Conservation (phyloP, 2,113 vertebrate genomes). For the Clarias magur region DNA sequence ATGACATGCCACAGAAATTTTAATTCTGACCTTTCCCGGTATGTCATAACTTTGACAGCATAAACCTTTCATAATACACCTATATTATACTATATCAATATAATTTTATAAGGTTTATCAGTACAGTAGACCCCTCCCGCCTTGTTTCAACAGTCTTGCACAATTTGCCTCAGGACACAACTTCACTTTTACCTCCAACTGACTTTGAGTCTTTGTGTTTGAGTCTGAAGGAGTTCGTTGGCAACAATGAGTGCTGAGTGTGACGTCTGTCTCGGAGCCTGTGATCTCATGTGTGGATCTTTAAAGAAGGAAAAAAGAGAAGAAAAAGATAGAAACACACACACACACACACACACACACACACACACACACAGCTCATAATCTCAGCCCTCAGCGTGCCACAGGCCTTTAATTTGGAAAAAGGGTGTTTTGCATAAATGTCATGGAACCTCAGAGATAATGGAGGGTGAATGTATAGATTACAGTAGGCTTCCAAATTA, state of each 20-base stretch:
- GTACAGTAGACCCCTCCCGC: neutral
- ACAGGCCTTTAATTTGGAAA: constrained; percentile 73
- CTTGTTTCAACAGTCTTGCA: neutral
- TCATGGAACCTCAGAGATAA: constrained; percentile 69
- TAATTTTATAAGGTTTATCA: neutral
- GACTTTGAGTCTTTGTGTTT: neutral
- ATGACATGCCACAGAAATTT: neutral
- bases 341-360: constrained; percentile 21
- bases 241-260: constrained; percentile 32
- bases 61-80: neutral
- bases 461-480: constrained; percentile 73
- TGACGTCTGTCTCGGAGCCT: constrained; percentile 42
- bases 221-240: constrained; percentile 27
- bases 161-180: neutral
- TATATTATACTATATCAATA: neutral
- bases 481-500: constrained; percentile 62
- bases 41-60: neutral
- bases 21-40: neutral
- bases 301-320: constrained; percentile 38
- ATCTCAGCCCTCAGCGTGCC: constrained; percentile 71
- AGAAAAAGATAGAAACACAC: neutral
- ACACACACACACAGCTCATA: constrained; percentile 57
- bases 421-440: constrained; percentile 70
- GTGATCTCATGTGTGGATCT: neutral
- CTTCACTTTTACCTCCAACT: neutral